phyloP scores from a whole-genome alignment of 1,140 invertebrate genomes.

The Euura lappo region DNA sequence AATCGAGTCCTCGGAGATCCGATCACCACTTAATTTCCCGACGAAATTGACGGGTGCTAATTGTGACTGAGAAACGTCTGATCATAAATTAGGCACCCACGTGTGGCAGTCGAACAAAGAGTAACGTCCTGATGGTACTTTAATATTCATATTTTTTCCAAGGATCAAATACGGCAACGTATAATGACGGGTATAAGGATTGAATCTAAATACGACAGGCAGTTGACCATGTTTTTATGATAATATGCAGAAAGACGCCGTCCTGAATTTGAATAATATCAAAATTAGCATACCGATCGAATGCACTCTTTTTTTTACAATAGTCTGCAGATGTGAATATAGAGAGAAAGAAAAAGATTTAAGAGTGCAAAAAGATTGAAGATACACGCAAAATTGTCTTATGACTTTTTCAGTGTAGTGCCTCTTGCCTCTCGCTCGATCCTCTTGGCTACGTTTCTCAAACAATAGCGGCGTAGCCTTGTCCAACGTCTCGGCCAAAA shows the following conservation, averaged over 20 bases:
- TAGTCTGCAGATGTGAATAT: neutral
- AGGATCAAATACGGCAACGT: neutral
- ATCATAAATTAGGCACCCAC: neutral
- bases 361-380: neutral
- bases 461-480: conserved; percentile 2
- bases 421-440: neutral
- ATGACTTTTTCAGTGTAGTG: neutral
- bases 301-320: neutral
- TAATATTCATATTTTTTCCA: neutral
- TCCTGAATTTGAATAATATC: neutral
- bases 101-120: neutral
- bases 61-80: neutral
- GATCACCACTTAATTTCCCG: neutral
- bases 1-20: too few species aligned
- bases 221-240: conserved; percentile 3
- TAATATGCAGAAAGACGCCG: neutral
- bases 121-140: neutral
- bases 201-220: neutral
- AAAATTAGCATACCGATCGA: neutral
- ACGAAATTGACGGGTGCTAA: neutral
- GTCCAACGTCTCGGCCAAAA: neutral
- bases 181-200: neutral
- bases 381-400: neutral
- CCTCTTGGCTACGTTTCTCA: neutral
- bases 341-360: neutral